These are phyloP conservation scores for Sus cebifrons DNA, from an alignment of 2,797 vertebrate species.

Conservation along the genomic window DNA sequence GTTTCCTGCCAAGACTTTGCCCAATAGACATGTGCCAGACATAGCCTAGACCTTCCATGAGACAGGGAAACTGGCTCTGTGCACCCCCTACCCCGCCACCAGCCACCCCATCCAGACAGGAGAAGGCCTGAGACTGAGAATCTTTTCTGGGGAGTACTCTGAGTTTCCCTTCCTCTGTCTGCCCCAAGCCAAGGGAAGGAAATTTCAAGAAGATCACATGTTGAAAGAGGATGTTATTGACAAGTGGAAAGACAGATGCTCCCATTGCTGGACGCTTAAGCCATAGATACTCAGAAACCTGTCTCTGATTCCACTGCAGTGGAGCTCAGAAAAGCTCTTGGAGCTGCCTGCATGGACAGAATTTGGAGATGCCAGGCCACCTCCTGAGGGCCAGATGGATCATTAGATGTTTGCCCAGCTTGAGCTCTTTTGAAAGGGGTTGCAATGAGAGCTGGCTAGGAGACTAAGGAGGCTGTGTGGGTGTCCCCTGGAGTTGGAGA, in stretches of 20 bases:
- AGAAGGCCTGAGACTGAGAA: background rate
- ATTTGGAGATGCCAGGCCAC: background rate
- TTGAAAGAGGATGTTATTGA: background rate
- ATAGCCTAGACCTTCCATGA: background rate
- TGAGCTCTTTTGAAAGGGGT: background rate
- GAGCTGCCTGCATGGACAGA: background rate
- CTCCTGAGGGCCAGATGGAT: background rate
- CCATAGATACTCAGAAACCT: background rate
- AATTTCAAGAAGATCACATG: constrained; percentile 5
- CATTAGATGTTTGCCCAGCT: background rate
- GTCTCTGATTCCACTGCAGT: background rate
- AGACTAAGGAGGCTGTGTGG: background rate
- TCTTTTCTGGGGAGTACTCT: background rate
- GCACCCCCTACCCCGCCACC: too few species aligned
- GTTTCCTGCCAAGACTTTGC: background rate
- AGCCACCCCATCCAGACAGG: background rate
- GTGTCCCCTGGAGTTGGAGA: background rate
- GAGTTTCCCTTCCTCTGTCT: background rate
- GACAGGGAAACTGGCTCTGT: background rate
- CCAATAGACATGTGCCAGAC: background rate
- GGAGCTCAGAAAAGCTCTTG: background rate
- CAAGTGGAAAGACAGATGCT: background rate
- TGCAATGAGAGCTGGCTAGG: background rate
- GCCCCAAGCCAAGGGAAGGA: background rate
- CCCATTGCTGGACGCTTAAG: background rate